Conservation (phyloP, 1,140 invertebrate genomes). For the honey bee (Apis mellifera) region DNA sequence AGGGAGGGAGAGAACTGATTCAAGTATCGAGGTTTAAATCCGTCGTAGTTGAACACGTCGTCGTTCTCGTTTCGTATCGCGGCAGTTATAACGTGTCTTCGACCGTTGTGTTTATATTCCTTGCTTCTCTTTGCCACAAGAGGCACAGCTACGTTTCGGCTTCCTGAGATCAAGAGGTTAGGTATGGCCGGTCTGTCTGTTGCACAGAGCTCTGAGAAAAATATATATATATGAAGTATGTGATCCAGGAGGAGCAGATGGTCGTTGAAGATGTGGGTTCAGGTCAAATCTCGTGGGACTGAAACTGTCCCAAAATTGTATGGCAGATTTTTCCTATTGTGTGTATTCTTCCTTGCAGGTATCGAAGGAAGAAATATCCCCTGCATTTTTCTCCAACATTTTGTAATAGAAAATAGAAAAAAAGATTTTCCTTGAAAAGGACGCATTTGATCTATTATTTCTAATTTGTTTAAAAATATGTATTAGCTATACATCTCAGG, state of each 20-base stretch:
- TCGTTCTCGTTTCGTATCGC: background rate
- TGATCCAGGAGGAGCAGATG: slow-evolving; percentile 23
- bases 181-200: too few relatives aligned
- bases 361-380: slow-evolving; percentile 33
- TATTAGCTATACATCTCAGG: too few relatives aligned
- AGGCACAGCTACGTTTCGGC: background rate
- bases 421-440: too few relatives aligned
- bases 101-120: slow-evolving; percentile 11
- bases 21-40: slow-evolving; percentile 29
- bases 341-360: slow-evolving; percentile 32
- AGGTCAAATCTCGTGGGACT: slow-evolving; percentile 46
- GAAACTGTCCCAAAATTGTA: slow-evolving; percentile 21
- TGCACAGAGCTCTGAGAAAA: background rate
- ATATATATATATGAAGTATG: slow-evolving; percentile 13
- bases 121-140: background rate
- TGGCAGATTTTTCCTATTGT: background rate
- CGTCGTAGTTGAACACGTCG: background rate
- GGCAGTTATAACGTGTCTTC: background rate
- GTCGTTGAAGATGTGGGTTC: slow-evolving; percentile 38
- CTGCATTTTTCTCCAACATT: background rate
- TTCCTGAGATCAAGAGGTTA: background rate
- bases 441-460: too few relatives aligned
- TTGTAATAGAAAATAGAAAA: too few relatives aligned
- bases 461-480: too few relatives aligned
- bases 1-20: slow-evolving; percentile 37